Conservation (phyloP, 2,888 invertebrate species). For the Cheilosia scutellata region DNA sequence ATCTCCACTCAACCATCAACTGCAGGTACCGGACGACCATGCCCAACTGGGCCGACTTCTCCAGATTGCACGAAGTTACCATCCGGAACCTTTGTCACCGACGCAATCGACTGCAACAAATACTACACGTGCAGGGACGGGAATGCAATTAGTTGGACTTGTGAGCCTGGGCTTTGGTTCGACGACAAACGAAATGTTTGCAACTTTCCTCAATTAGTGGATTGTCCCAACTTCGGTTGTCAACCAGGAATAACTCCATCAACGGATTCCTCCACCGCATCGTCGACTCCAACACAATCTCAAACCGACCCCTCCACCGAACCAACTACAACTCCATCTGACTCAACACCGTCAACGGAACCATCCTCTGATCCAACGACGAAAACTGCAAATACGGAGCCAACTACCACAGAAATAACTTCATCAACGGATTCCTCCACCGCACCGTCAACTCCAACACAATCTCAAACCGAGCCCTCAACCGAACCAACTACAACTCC, state of each 20-base stretch:
- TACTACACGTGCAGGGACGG: slow-evolving; percentile 37
- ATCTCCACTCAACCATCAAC: background rate
- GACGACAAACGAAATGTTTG: slow-evolving; percentile 12
- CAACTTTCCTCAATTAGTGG: slow-evolving; percentile 22
- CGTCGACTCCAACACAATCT: no score
- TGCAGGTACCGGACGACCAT: background rate
- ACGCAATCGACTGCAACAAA: slow-evolving; percentile 47
- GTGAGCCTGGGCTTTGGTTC: slow-evolving; percentile 35
- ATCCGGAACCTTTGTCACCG: background rate
- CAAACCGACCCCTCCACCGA: no score
- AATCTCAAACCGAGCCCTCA: no score
- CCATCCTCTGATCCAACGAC: no score
- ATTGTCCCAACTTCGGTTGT: slow-evolving; percentile 41
- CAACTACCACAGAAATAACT: no score
- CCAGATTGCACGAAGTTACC: slow-evolving; percentile 23
- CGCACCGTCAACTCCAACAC: no score
- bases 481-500: no score
- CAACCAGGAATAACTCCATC: background rate
- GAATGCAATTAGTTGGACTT: background rate
- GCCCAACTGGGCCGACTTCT: slow-evolving; percentile 19
- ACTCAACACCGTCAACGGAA: no score
- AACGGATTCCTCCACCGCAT: no score
- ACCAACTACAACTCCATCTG: no score
- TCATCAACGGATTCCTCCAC: no score
- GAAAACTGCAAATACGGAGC: no score